A percentile compares a stretch with the other conserved stretches of the same genome.
These are phyloP conservation scores for Drymonia ruficornis DNA, from an alignment of 2,888 invertebrate genomes.

Conservation along the genomic window DNA sequence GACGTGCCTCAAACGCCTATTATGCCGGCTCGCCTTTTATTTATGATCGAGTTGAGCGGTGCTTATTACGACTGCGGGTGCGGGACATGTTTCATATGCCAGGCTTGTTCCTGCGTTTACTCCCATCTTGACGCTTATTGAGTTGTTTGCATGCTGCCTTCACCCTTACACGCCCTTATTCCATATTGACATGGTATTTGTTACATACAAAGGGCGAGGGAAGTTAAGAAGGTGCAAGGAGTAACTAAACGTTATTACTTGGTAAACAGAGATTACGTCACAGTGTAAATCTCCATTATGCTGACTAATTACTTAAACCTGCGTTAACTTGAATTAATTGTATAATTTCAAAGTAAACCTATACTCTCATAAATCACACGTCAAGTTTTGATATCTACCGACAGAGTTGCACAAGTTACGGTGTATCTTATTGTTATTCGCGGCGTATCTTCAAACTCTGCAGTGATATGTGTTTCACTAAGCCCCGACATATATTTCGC, in stretches of 20 bases:
- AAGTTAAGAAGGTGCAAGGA: no score
- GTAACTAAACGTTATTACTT: no score
- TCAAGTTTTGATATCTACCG: constrained; percentile 53
- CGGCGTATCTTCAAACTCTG: constrained; percentile 63
- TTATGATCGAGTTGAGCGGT: constrained; percentile 76
- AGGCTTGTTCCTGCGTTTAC: constrained; percentile 58
- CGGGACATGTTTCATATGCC: constrained; percentile 71
- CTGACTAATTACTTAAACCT: constrained; percentile 41
- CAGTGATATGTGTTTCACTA: constrained; percentile 67
- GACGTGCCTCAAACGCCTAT: constrained; percentile 70
- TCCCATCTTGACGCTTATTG: constrained; percentile 64
- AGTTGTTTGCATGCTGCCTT: constrained; percentile 52
- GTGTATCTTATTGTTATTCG: constrained; percentile 64
- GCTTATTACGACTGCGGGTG: constrained; percentile 72
- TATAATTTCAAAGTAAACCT: constrained; percentile 51
- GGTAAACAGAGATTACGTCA: background rate
- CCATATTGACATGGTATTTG: constrained; percentile 5
- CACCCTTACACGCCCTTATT: constrained; percentile 7
- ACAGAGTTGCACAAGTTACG: constrained; percentile 54
- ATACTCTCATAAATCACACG: constrained; percentile 51
- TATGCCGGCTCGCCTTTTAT: constrained; percentile 73
- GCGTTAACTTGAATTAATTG: constrained; percentile 47
- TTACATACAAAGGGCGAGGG: no score
- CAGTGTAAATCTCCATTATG: background rate
- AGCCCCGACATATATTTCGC: constrained; percentile 67